Evolutionary conservation across 2,113 vertebrate species (phyloP).

Genomic region (Python bivittatus): DNA sequence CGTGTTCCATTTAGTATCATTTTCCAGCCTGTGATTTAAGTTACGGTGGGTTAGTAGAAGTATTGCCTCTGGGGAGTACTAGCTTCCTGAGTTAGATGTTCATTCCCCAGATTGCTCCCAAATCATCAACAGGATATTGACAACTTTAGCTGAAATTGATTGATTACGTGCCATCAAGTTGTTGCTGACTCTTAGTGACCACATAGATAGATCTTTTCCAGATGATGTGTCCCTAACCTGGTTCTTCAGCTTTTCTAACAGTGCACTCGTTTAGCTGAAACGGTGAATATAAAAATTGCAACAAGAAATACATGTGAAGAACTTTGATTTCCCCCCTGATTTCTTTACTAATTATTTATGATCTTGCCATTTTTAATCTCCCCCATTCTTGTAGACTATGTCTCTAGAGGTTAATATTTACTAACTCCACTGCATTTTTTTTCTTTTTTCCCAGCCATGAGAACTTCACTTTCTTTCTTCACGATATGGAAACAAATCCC

Average conservation of each 20-base stretch:
- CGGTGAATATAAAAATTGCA: neutral
- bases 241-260: neutral
- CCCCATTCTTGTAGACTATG: conserved; percentile 22
- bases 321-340: neutral
- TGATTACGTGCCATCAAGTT: neutral
- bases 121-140: neutral
- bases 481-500: conserved; percentile 18
- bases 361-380: neutral
- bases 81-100: neutral
- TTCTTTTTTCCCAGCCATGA: conserved; percentile 58
- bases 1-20: neutral
- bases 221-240: neutral
- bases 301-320: neutral
- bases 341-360: neutral
- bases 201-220: neutral
- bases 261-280: neutral
- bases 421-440: neutral
- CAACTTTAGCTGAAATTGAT: neutral
- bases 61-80: neutral
- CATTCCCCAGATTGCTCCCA: neutral
- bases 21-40: neutral
- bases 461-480: conserved; percentile 40
- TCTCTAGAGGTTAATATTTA: neutral
- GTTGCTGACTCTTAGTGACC: neutral
- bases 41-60: neutral